These are phyloP conservation scores for Lagorchestes hirsutus DNA, from an alignment of 2,797 vertebrate species.

Conservation along the genomic window DNA sequence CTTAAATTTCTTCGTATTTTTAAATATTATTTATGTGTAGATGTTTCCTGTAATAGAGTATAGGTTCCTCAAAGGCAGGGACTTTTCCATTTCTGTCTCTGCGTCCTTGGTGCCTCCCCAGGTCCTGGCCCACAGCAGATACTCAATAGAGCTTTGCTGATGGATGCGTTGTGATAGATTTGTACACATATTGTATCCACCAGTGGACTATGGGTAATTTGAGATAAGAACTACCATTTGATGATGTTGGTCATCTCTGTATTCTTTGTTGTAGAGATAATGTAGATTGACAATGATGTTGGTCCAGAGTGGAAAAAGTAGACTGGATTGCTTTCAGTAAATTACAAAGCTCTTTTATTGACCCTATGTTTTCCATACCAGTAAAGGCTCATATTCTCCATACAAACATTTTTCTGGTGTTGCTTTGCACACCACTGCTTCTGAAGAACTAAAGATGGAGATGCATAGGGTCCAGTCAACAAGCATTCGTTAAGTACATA, in stretches of 20 bases:
- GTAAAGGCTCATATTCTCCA: not conserved
- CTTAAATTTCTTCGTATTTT: not conserved
- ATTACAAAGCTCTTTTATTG: not conserved
- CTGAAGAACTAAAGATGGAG: not conserved
- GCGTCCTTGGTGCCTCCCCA: not conserved
- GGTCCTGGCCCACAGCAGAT: not conserved
- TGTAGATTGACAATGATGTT: not conserved
- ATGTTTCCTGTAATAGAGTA: not conserved
- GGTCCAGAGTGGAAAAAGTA: not conserved
- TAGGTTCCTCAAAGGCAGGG: not conserved
- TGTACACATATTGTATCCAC: not conserved
- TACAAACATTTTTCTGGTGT: not conserved
- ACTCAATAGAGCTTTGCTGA: not conserved
- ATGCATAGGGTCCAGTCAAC: not conserved
- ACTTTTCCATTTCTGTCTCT: not conserved
- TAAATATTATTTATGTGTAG: not conserved
- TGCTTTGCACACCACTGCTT: not conserved
- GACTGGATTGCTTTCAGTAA: not conserved
- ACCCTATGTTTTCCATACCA: not conserved
- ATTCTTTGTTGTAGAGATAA: not conserved
- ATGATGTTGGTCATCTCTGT: not conserved
- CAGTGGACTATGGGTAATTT: not conserved
- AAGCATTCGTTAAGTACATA: not conserved
- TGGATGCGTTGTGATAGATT: not conserved
- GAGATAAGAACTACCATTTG: not conserved